Evolutionary conservation across 2,888 invertebrate species (phyloP), one percentile per base, ranked within the genome.

Genomic region (Hyalella azteca): DNA sequence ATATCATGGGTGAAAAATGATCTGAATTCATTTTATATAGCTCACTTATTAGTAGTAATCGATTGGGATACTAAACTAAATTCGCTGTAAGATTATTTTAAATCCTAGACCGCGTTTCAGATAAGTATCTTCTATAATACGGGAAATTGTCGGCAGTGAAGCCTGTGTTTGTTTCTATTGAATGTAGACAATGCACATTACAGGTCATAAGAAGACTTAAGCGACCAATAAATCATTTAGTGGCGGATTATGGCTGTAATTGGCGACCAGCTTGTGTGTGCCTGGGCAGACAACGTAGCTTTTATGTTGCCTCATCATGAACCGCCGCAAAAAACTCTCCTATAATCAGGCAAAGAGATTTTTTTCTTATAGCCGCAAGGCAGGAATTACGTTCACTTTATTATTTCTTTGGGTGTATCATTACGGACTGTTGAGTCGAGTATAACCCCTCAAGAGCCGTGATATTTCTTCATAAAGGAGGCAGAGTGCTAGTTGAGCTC

Each of bases 391-490:
- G 66, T 66, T 66, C 66, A 66, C 66, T 66, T 66, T 66, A 66
- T 4, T 66, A 66, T 66, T 66, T 66, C 29, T 29, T 66, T 4
- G 32, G 66, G 66, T 66, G 36, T 66, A 66, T 66, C 66, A 66
- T 66, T 66, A 66, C 19, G 36, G 66, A 66, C 66, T 66, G 66
- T 66, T 66, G 66, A 66, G 66, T 36, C 66, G 66, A 66, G 66
- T 66, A 66, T 66, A 66, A 66, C 66, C 66, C 66, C 66, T 66
- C 22, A 66, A 66, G 66, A 36, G 29, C 29, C 36, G 66, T 66
- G 66, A 66, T 66, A 66, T 66, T 66, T 66, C 66, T 66, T 66
- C 66, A 66, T 66, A 66, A 66, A 66, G 36, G 66, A 66, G 66
- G 66, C 36, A 29, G 66, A n/a, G 15, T 36, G 66, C 66, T 15